Evolutionary conservation across 2,888 invertebrate genomes (phyloP), one percentile per base, ranked within the genome.

Genomic region (Eudasyphora cyanicolor): DNA sequence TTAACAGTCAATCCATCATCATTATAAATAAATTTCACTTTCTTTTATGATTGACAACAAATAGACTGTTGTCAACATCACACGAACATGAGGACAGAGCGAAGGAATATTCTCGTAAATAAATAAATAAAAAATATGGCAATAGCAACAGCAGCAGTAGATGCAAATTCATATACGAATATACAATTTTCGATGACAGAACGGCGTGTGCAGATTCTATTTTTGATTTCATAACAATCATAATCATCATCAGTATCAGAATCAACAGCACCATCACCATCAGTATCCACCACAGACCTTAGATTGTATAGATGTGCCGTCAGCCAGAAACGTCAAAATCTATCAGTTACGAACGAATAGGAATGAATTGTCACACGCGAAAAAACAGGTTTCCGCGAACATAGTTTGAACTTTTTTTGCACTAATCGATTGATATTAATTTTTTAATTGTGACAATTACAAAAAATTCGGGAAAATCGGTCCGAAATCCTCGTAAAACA

Each of bases 21-120:
- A 57, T 73, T 54, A 73, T 21, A 54, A 73, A 73, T 24, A 54
- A 38, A 73, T 49, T 57, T 73, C 71, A 73, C 54, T 73, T 57
- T 73, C 32, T 38, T 73, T 73, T 24, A 57, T 69, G 49, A 73
- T 57, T 57, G 54, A 38, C 35, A 64, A 64, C 32, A 38, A 38
- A 64, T 21, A 38, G 19, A 32, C 12, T 38, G 38, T 62, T 62
- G 32, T 45, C 27, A 29, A 57, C 57, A 57, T 57, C 27, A 57
- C 27, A 27, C 57, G 27, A 24, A 51, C 51, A n/a, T n/a, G n/a
- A n/a, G n/a, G 21, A 21, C 21, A 51, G 51, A 21, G 21, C 51
- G n/a, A n/a, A n/a, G n/a, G n/a, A n/a, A n/a, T n/a, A n/a, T n/a
- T n/a, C n/a, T n/a, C n/a, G n/a, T n/a, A n/a, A n/a, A n/a, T n/a